Evolutionary conservation across 1,140 invertebrate genomes (phyloP), one percentile per base, ranked within the genome.

Genomic region (Drosophila nigrodunni): DNA sequence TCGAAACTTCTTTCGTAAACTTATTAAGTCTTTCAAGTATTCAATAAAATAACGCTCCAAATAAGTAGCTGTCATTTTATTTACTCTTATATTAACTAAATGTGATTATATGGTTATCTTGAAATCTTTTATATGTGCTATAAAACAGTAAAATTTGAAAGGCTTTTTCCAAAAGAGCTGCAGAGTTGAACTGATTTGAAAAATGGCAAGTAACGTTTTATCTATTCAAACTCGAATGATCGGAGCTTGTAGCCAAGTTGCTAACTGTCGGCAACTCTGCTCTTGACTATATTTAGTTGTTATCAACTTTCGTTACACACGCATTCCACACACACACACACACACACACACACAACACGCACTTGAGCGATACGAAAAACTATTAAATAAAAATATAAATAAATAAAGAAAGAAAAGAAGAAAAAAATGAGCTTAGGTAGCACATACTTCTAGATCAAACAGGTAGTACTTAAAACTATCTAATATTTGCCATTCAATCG

Each of bases 271-370:
- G 4, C 49, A 50, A 50, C 39, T 43, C 34, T 59, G 44, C 52
- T 55, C 25, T 30, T 10, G 8, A 61, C 58, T 61, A 49, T 61
- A 47, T 72, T 58, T 50, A 59, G 37, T 58, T 67, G 50, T 73
- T 73, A 67, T 73, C 70, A 66, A 44, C 68, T 65, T 44, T 67
- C 64, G 54, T 67, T 54, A 59, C 37, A 73, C 25, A 66, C 69
- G 46, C 69, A 72, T 64, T 71, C 52, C 54, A 13, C 52, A 66
- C 61, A 67, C 46, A 73, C 50, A 2, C 21, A 43, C 47, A 13
- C 59, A 30, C 59, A 52, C 46, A 39, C 59, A 50, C 46, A 18
- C 47, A 61, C 59, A 62, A 30, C 54, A 34, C 41, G 49, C 43
- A 67, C 52, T 72, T 47, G 47, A 71, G 69, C 61, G 70, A 67